Evolutionary conservation across 2,797 vertebrate species (phyloP).

Genomic region (Buceros bicornis): DNA sequence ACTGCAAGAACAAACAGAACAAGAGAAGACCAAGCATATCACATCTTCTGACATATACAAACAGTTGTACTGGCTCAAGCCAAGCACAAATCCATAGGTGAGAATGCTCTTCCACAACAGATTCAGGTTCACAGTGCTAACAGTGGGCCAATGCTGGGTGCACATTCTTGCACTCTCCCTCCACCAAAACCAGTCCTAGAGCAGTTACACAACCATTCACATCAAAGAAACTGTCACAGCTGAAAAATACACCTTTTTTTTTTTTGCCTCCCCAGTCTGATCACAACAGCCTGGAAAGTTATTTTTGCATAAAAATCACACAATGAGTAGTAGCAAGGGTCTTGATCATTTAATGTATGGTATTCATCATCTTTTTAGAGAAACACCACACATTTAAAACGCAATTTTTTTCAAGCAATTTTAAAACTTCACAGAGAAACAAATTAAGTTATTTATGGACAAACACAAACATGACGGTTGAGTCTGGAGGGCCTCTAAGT

Average conservation of each 20-base stretch:
- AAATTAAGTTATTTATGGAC: neutral
- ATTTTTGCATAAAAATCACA: neutral
- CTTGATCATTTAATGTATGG: neutral
- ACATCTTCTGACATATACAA: neutral
- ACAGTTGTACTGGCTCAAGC: neutral
- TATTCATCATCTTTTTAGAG: neutral
- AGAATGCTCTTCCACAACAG: neutral
- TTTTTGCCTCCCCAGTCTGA: neutral
- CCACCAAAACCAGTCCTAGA: neutral
- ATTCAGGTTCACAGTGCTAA: neutral
- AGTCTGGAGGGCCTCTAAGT: neutral
- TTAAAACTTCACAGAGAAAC: neutral
- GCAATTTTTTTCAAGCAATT: neutral
- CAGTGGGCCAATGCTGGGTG: too few relatives aligned
- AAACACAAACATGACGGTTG: neutral
- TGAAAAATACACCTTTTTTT: neutral
- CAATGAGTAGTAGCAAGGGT: neutral
- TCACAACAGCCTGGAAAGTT: neutral
- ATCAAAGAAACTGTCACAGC: neutral
- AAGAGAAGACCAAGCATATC: neutral
- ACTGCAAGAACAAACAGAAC: neutral
- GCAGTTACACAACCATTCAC: neutral
- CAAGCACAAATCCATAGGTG: neutral
- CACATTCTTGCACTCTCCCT: neutral
- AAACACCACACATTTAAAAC: neutral